Evolutionary conservation across 2,888 invertebrate genomes (phyloP).

Genomic region (Corbicula japonica): DNA sequence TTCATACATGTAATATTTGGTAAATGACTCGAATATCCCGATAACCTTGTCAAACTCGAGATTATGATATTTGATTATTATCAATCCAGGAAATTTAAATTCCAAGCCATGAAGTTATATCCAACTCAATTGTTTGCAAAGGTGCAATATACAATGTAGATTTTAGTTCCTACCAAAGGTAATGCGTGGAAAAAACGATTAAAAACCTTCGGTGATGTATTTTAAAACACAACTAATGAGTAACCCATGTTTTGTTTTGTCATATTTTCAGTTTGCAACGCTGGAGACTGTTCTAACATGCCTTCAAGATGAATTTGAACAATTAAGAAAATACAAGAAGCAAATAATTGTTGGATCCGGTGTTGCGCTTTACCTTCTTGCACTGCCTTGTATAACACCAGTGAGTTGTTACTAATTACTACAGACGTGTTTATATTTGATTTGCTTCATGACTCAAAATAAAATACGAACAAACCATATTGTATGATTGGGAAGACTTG

Average conservation of each 20-base stretch:
- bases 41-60: too few species aligned
- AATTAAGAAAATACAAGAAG: constrained; percentile 85
- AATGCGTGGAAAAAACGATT: too few species aligned
- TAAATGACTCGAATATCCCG: too few species aligned
- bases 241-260: not conserved
- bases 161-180: too few species aligned
- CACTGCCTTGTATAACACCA: constrained; percentile 78
- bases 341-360: constrained; percentile 75
- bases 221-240: not conserved
- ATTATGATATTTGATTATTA: not conserved
- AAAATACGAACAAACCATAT: not conserved
- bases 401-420: too few species aligned
- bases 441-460: not conserved
- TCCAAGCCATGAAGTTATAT: too few species aligned
- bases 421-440: not conserved
- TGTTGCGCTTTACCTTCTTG: constrained; percentile 72
- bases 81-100: too few species aligned
- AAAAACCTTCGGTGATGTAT: not conserved
- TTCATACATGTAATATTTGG: too few species aligned
- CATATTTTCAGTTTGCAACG: constrained; percentile 84
- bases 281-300: constrained; percentile 85
- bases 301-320: constrained; percentile 85
- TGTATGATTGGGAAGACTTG: not conserved
- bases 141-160: too few species aligned
- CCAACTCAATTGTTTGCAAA: too few species aligned